Evolutionary conservation across 2,888 invertebrate species (phyloP).

Genomic region (Argyresthia albistria): DNA sequence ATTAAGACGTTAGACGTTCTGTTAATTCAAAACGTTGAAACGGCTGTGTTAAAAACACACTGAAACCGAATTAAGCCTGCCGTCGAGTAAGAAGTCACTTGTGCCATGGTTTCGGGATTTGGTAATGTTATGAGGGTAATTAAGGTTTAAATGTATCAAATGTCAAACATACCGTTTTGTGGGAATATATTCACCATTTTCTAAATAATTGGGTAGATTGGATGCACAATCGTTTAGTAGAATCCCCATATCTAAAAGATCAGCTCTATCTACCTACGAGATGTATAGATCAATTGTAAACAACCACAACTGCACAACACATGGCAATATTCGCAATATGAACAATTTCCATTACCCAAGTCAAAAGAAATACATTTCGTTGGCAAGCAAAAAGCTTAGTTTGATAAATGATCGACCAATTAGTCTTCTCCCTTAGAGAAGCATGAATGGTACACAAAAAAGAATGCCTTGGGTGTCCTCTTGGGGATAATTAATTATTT

Average conservation of each 20-base stretch:
- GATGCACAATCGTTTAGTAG: too few relatives aligned
- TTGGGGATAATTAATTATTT: neutral
- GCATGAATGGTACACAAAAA: neutral
- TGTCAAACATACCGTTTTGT: too few relatives aligned
- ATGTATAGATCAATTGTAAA: neutral
- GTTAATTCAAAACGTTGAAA: constrained; percentile 20
- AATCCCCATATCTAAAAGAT: too few relatives aligned
- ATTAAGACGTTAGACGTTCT: constrained; percentile 26
- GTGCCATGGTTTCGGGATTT: too few relatives aligned
- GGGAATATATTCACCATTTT: too few relatives aligned
- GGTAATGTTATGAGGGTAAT: too few relatives aligned
- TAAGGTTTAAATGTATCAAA: too few relatives aligned
- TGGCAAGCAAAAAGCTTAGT: neutral
- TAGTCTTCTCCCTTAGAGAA: neutral
- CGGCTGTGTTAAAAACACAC: constrained; percentile 9
- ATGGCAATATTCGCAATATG: neutral
- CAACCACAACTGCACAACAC: neutral
- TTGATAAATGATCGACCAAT: constrained; percentile 3
- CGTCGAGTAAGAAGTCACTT: too few relatives aligned
- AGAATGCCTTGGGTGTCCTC: neutral
- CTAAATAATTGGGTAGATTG: too few relatives aligned
- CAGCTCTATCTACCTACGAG: neutral
- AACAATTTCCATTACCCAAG: neutral
- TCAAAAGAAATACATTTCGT: constrained; percentile 1
- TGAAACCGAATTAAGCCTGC: neutral